Percentiles rank a stretch among this genome's conserved stretches.
Conservation (phyloP, 2,113 vertebrate species). For the Amphilophus citrinellus region DNA sequence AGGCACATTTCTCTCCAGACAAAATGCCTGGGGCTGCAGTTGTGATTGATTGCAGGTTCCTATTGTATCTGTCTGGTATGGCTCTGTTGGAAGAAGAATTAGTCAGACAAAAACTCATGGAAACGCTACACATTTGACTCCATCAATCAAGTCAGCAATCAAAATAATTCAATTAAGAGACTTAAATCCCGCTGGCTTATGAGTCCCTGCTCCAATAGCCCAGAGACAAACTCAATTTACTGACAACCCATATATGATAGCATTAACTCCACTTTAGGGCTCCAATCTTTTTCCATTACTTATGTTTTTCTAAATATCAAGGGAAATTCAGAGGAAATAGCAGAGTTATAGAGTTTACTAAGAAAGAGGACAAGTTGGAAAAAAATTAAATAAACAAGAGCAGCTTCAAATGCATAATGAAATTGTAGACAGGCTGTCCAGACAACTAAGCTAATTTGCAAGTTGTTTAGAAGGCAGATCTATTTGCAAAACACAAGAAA, state of each 20-base stretch:
- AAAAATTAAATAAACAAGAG: conserved; percentile 62
- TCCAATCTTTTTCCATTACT: conserved; percentile 76
- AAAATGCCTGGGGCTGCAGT: conserved; percentile 61
- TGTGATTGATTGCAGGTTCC: conserved; percentile 81
- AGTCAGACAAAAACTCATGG: conserved; percentile 72
- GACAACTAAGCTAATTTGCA: conserved; percentile 71
- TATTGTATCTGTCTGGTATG: conserved; percentile 78
- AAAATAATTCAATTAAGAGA: conserved; percentile 85
- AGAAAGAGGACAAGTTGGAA: conserved; percentile 26
- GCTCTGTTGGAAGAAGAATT: conserved; percentile 79
- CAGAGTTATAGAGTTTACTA: conserved; percentile 64
- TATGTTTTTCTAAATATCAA: conserved; percentile 73
- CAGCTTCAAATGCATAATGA: conserved; percentile 52
- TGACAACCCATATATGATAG: conserved; percentile 76
- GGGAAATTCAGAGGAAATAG: conserved; percentile 63
- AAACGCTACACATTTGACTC: conserved; percentile 79
- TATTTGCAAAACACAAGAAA: conserved; percentile 57
- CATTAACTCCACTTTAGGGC: conserved; percentile 76
- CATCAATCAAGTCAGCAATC: conserved; percentile 84
- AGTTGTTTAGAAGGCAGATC: conserved; percentile 49
- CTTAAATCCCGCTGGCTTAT: conserved; percentile 78
- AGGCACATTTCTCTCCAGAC: conserved; percentile 65
- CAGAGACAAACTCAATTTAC: conserved; percentile 80
- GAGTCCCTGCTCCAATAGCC: conserved; percentile 71
- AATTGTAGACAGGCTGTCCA: conserved; percentile 59